Evolutionary conservation across 1,140 invertebrate genomes (phyloP), one percentile per base, ranked within the genome.

Genomic region (Ephestia elutella): DNA sequence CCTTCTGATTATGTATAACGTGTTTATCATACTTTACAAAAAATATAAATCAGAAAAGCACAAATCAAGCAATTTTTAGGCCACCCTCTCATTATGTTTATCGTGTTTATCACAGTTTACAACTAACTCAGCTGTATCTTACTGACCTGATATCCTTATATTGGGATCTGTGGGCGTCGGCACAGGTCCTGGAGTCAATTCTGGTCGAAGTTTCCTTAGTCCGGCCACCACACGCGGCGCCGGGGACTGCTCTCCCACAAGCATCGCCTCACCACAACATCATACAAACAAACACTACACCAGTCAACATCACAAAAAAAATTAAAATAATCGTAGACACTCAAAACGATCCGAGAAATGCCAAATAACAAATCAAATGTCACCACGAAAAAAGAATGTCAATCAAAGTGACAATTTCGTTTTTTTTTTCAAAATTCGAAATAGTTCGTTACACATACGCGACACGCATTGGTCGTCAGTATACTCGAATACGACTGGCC

Each of bases 191-290:
- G 85, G 85, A 51, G 85, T 86, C 51, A 87, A 60, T 65, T 87
- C 82, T 28, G 85, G 85, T 38, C 80, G 75, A 53, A 87, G 78
- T 72, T 87, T 87, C 65, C 82, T 78, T 62, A 87, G 70, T 60
- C 85, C 85, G 78, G 83, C 85, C 78, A 87, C 85, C 85, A 87
- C 85, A 54, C 85, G 80, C 60, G 85, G 85, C 65, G 85, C 85
- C 80, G 82, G 82, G 57, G 85, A 82, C 64, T 83, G 85, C 69
- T 87, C 85, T 21, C 85, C 82, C 72, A 87, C 80, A 68, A 87
- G 82, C 85, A 87, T 87, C 68, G 69, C 81, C 75, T 80, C 76
- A 80, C 67, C 71, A 83, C 74, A 78, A 79, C 76, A 84, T 84
- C 63, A 71, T 73, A 81, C 63, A 55, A 70, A 65, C 63, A 76